Conservation (phyloP, 2,797 vertebrate genomes). For the Sternarchorhynchus goeldii region DNA sequence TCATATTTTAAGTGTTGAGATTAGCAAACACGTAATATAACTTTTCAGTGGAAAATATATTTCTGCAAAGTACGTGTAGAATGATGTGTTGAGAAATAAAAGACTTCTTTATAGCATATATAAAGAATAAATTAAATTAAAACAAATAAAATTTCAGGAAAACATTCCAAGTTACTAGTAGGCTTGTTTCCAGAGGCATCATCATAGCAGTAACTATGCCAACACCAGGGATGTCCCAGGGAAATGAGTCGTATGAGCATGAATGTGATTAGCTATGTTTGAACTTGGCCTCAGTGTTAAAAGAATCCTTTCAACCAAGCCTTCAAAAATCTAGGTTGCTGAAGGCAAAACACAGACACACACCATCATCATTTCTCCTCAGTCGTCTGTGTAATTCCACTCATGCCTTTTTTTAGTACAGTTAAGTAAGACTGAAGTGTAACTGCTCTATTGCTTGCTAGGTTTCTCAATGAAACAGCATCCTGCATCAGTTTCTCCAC, state of each 20-base stretch:
- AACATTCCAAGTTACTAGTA: not conserved
- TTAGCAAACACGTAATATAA: not conserved
- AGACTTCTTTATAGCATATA: not conserved
- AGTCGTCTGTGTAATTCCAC: not conserved
- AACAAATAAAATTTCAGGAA: not conserved
- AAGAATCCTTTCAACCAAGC: too few relatives aligned
- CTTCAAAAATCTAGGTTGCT: not conserved
- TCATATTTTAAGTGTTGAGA: not conserved
- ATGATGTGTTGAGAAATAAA: not conserved
- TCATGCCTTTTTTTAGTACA: not conserved
- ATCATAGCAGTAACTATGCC: not conserved
- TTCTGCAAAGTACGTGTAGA: not conserved
- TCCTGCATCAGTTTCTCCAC: slow-evolving; percentile 13
- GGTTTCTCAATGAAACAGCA: slow-evolving; percentile 13
- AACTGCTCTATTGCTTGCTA: not conserved
- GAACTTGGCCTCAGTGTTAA: not conserved
- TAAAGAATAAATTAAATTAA: not conserved
- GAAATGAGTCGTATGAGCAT: too few relatives aligned
- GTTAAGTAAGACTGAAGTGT: not conserved
- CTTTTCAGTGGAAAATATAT: not conserved
- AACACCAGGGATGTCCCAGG: not conserved
- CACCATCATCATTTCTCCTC: too few relatives aligned
- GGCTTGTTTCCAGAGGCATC: not conserved
- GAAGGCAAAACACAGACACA: not conserved
- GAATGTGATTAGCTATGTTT: not conserved